phyloP scores from a whole-genome alignment of 1,140 invertebrate species.

The Lepidostoma basale region DNA sequence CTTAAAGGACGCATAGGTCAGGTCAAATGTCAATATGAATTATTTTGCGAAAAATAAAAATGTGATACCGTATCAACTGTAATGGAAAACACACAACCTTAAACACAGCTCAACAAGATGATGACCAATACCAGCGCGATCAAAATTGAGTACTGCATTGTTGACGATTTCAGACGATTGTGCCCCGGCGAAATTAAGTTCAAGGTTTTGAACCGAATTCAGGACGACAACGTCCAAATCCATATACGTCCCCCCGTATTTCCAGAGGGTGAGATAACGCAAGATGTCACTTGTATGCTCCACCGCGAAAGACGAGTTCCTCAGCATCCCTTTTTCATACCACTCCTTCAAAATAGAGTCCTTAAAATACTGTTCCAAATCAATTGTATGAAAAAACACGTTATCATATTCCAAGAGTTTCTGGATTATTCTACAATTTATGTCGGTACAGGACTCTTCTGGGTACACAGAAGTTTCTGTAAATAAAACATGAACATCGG shows the following conservation, averaged over 20 bases:
- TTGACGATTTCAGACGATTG: slow-evolving; percentile 50
- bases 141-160: background rate
- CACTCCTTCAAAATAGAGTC: slow-evolving; percentile 68
- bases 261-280: slow-evolving; percentile 74
- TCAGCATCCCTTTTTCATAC: slow-evolving; percentile 62
- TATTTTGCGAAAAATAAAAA: too few relatives aligned
- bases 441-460: too few relatives aligned
- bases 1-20: too few relatives aligned
- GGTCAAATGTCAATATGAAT: background rate
- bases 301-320: slow-evolving; percentile 61
- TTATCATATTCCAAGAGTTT: too few relatives aligned
- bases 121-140: background rate
- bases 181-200: slow-evolving; percentile 60
- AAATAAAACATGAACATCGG: too few relatives aligned
- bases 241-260: slow-evolving; percentile 78
- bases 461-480: too few relatives aligned
- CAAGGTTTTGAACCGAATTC: slow-evolving; percentile 57
- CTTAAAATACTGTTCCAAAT: slow-evolving; percentile 64
- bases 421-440: too few relatives aligned
- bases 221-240: slow-evolving; percentile 69
- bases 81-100: too few relatives aligned
- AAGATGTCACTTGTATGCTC: slow-evolving; percentile 72
- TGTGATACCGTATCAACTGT: too few relatives aligned
- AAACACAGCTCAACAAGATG: background rate
- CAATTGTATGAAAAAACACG: too few relatives aligned